Evolutionary conservation across 1,140 invertebrate genomes (phyloP).

Genomic region (Episyrphus balteatus): DNA sequence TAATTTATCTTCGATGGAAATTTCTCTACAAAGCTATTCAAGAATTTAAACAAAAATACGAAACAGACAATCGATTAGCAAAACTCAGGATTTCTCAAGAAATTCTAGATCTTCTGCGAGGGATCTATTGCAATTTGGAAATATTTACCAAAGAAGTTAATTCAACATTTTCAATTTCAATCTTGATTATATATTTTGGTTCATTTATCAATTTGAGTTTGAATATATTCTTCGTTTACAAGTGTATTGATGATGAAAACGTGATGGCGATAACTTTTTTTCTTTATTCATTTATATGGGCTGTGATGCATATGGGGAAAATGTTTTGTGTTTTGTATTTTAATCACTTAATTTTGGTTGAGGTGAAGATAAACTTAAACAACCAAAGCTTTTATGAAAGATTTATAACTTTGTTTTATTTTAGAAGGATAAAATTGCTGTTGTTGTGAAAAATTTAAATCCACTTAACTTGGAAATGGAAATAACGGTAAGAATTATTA

Average conservation of each 20-base stretch:
- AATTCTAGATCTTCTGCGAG: slow-evolving; percentile 7
- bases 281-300: slow-evolving; percentile 15
- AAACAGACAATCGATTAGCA: slow-evolving; percentile 8
- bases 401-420: neutral
- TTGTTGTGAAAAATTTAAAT: slow-evolving; percentile 3
- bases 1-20: neutral
- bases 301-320: slow-evolving; percentile 21
- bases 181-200: slow-evolving; percentile 19
- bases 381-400: too few relatives aligned
- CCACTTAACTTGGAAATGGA: slow-evolving; percentile 2
- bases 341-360: slow-evolving; percentile 1
- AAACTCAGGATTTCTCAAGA: slow-evolving; percentile 8
- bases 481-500: slow-evolving; percentile 2
- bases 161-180: slow-evolving; percentile 11
- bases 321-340: slow-evolving; percentile 17
- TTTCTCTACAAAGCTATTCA: slow-evolving; percentile 5
- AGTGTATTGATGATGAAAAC: slow-evolving; percentile 11
- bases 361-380: slow-evolving; percentile 3
- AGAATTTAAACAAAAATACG: slow-evolving; percentile 5
- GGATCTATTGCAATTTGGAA: slow-evolving; percentile 11
- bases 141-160: slow-evolving; percentile 19
- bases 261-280: slow-evolving; percentile 6
- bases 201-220: slow-evolving; percentile 25
- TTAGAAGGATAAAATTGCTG: slow-evolving; percentile 4
- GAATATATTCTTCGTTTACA: slow-evolving; percentile 21